Evolutionary conservation across 92 coral and sea anemone genomes (phyloP), one percentile per base, ranked within the genome.

Genomic region (Ricordea florida): DNA sequence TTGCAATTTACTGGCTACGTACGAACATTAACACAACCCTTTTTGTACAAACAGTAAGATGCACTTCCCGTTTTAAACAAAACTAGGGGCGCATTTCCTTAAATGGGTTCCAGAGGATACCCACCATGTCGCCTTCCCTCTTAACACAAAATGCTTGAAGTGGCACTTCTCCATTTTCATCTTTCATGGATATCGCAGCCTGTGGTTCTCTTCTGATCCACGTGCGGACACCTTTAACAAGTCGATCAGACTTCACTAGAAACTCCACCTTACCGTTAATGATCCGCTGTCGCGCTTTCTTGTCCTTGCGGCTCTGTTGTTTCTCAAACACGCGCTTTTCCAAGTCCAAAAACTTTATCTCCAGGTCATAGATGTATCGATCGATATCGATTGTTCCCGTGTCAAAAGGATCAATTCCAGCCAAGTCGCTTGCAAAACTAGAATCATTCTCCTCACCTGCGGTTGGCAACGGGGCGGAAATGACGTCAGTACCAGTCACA

Each of bases 231-330:
- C 36, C 55, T 30, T 50, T 53, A 6, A 90, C 86, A 3, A 40
- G 46, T 16, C 72, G 59, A 3, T 89, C 85, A 11, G 93, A 82
- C 26, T 62, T 66, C 15, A 90, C 96, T 6, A 55, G 16, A 44
- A 90, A 79, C 66, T 52, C 72, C 6, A 90, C 89, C 44, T 90
- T 90, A 11, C 97, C 97, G 26, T 90, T 91, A 14, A 82, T 70
- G 13, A 90, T 79, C 51, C 85, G 81, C 62, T 90, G 97, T 11
- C 97, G 66, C 7, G 97, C 97, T 40, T 77, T 66, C 57, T 87
- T 87, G 41, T 81, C 90, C 45, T 90, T 90, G 3, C 97, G 97
- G 27, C 97, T 87, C 41, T 90, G 97, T 37, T 79, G 87, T 22
- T 91, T 91, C 76, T 91, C 93, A 61, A 91, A 87, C n/a, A 91